These are phyloP conservation scores for Nephrotoma appendiculata DNA, from an alignment of 2,888 invertebrate species.

Conservation along the genomic window DNA sequence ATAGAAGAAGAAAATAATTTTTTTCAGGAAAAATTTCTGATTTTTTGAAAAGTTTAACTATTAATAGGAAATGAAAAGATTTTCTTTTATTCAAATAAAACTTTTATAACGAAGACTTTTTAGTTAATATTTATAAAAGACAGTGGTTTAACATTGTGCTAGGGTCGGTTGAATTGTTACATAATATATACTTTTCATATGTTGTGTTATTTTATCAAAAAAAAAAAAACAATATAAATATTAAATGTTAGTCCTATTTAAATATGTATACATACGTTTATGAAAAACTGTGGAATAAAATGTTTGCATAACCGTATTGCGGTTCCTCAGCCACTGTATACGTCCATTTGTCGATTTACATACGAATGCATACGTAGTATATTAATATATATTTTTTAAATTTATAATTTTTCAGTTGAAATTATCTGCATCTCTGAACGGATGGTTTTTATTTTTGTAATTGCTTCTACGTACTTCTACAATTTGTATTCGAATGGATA, in stretches of 20 bases:
- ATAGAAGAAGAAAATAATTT: background rate
- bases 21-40: background rate
- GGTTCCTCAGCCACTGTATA: background rate
- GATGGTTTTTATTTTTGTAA: background rate
- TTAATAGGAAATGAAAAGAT: background rate
- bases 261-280: background rate
- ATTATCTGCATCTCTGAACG: background rate
- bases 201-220: background rate
- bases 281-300: background rate
- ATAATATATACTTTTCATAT: background rate
- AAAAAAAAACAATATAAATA: background rate
- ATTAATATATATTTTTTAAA: background rate
- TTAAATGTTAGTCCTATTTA: background rate
- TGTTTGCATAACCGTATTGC: background rate
- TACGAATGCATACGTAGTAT: background rate
- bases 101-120: background rate
- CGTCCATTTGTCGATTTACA: background rate
- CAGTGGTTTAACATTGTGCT: background rate
- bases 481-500: background rate
- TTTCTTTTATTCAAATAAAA: background rate
- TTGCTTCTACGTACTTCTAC: background rate
- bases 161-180: background rate
- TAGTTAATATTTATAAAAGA: background rate
- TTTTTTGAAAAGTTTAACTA: background rate
- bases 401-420: background rate